phyloP scores from a whole-genome alignment of 2,888 invertebrate genomes.

The Acheta domesticus region DNA sequence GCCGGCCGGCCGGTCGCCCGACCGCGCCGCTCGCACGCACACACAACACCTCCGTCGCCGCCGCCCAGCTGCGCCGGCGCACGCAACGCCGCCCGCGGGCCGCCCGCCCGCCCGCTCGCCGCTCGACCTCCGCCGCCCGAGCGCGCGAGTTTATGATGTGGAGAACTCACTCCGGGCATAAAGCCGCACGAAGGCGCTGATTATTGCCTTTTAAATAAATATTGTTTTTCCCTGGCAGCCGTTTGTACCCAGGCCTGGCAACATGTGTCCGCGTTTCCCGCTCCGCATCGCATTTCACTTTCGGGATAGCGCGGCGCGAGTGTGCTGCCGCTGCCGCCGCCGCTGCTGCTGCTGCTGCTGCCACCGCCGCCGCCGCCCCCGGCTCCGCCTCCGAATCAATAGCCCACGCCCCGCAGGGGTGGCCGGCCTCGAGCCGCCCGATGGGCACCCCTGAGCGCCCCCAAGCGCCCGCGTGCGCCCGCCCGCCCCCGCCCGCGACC shows the following conservation, averaged over 20 bases:
- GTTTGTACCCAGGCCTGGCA: background rate
- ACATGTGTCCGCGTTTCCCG: background rate
- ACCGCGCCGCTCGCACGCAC: background rate
- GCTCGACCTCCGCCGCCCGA: background rate
- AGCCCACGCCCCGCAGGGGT: slow-evolving; percentile 5
- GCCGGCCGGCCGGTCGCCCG: too few relatives aligned
- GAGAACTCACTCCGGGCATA: background rate
- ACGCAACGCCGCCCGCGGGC: background rate
- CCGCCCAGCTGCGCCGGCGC: background rate
- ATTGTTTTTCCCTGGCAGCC: background rate
- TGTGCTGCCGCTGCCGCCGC: background rate
- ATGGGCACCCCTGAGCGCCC: background rate
- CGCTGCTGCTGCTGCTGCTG: background rate
- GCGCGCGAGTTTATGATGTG: slow-evolving; percentile 8
- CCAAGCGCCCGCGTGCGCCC: background rate
- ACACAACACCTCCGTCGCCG: slow-evolving; percentile 18
- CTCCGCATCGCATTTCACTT: background rate
- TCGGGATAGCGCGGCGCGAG: background rate
- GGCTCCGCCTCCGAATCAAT: slow-evolving; percentile 1
- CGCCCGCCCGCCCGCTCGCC: background rate
- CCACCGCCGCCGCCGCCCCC: background rate
- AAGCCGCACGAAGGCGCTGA: background rate
- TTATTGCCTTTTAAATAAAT: slow-evolving; percentile 18
- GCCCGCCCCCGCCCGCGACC: background rate
- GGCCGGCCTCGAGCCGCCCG: background rate